Evolutionary conservation across 2,113 vertebrate genomes (phyloP).

Genomic region (Odocoileus hemionus): DNA sequence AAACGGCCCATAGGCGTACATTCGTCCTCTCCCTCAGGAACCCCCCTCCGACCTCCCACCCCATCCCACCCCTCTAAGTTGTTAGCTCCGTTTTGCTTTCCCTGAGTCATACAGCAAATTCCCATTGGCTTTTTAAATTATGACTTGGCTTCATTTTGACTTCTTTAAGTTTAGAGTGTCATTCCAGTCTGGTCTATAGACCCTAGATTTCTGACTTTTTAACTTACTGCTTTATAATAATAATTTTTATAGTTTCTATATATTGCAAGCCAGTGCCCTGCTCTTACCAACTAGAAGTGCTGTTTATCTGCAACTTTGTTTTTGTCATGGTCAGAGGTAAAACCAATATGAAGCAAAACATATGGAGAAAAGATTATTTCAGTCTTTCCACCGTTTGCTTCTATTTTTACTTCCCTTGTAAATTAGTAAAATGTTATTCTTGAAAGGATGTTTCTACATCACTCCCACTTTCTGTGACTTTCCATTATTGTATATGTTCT

Average conservation of each 20-base stretch:
- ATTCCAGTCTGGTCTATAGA: not conserved
- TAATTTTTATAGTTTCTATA: not conserved
- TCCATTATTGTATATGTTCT: not conserved
- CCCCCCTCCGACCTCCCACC: not conserved
- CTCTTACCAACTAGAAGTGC: not conserved
- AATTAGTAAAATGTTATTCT: constrained; percentile 26
- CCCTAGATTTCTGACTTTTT: not conserved
- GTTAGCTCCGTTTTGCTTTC: not conserved
- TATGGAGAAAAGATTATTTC: constrained; percentile 32
- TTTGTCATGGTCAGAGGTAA: constrained; percentile 32
- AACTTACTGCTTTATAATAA: not conserved
- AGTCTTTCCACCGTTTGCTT: constrained; percentile 29
- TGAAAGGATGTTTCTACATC: constrained; percentile 28
- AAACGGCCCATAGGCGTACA: not conserved
- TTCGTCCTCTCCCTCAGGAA: not conserved
- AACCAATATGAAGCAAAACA: constrained; percentile 47
- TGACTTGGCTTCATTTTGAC: not conserved
- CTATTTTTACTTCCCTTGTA: constrained; percentile 52
- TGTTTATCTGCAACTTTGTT: not conserved
- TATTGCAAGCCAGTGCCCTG: not conserved
- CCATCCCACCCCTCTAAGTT: not conserved
- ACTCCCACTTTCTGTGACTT: constrained; percentile 4
- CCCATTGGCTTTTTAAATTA: not conserved
- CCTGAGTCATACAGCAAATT: not conserved
- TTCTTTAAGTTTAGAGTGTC: not conserved